Percentiles rank a stretch among this genome's conserved stretches.
Evolutionary conservation across 2,888 invertebrate genomes (phyloP).

Genomic region (Acleris cristana): DNA sequence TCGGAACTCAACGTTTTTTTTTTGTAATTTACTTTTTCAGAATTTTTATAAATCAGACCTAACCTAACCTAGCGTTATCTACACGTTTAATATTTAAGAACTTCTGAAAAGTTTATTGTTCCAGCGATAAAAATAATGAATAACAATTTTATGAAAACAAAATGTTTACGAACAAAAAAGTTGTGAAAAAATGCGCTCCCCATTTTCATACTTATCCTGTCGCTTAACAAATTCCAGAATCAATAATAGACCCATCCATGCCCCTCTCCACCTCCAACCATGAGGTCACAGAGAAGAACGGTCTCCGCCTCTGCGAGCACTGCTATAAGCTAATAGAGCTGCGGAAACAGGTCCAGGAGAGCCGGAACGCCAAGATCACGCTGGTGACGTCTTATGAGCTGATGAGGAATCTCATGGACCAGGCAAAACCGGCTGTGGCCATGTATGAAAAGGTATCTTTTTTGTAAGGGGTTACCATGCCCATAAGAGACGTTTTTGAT

Average conservation of each 20-base stretch:
- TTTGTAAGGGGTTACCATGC: too few species aligned
- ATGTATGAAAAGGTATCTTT: conserved; percentile 85
- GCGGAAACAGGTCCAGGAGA: conserved; percentile 90
- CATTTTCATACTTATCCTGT: not conserved
- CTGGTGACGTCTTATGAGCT: conserved; percentile 93
- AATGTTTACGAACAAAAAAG: too few species aligned
- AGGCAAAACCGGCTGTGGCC: conserved; percentile 87
- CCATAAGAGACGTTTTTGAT: too few species aligned
- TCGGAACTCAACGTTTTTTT: too few species aligned
- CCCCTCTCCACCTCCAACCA: conserved; percentile 55
- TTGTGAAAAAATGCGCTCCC: too few species aligned
- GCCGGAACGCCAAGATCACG: conserved; percentile 90
- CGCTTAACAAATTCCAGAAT: conserved; percentile 52
- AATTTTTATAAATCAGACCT: too few species aligned
- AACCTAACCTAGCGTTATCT: too few species aligned
- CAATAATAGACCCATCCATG: conserved; percentile 77
- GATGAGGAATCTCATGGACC: conserved; percentile 89
- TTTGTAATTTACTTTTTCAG: too few species aligned
- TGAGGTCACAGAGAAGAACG: conserved; percentile 80
- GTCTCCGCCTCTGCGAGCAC: conserved; percentile 88
- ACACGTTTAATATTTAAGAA: too few species aligned
- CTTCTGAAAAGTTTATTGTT: too few species aligned
- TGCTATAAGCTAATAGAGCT: conserved; percentile 92
- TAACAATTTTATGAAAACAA: too few species aligned
- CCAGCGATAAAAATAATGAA: too few species aligned